A percentile compares a stretch with the other conserved stretches of the same genome.
Evolutionary conservation across 2,888 invertebrate species (phyloP).

Genomic region (Drosophila maculinotata): DNA sequence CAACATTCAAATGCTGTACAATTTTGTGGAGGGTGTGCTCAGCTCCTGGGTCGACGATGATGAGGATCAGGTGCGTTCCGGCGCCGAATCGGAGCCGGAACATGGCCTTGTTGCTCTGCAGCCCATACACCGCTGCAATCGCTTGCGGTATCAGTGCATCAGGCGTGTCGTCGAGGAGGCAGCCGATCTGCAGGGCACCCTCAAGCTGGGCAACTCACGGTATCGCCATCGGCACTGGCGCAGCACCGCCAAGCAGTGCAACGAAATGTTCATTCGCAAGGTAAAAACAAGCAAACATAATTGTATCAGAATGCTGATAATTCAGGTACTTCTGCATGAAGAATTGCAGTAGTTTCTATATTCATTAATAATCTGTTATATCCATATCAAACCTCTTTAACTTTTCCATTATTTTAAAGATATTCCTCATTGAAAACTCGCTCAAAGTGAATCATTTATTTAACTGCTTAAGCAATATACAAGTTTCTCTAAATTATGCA

Average conservation of each 20-base stretch:
- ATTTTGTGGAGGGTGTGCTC: slow-evolving; percentile 92
- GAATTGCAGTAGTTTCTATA: neutral
- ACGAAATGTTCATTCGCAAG: slow-evolving; percentile 94
- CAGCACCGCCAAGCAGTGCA: slow-evolving; percentile 94
- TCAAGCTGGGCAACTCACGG: slow-evolving; percentile 89
- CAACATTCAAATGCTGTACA: slow-evolving; percentile 92
- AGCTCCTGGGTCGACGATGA: slow-evolving; percentile 91
- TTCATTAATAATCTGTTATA: no score
- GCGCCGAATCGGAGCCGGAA: slow-evolving; percentile 91
- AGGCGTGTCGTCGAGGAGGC: slow-evolving; percentile 90
- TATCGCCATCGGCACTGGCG: slow-evolving; percentile 94
- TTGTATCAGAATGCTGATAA: neutral
- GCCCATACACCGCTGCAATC: slow-evolving; percentile 86
- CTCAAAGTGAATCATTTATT: no score
- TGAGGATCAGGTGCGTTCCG: slow-evolving; percentile 88
- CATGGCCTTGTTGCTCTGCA: slow-evolving; percentile 86
- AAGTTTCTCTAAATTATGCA: neutral
- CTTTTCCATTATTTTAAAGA: no score
- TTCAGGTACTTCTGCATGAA: no score
- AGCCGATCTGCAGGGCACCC: slow-evolving; percentile 89
- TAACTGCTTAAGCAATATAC: no score
- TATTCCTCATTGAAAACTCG: no score
- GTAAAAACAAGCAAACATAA: slow-evolving; percentile 85
- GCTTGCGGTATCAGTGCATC: slow-evolving; percentile 89
- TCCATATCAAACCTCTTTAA: no score